phyloP scores from a whole-genome alignment of 2,113 vertebrate species.

The Malurus alboscapulatus region DNA sequence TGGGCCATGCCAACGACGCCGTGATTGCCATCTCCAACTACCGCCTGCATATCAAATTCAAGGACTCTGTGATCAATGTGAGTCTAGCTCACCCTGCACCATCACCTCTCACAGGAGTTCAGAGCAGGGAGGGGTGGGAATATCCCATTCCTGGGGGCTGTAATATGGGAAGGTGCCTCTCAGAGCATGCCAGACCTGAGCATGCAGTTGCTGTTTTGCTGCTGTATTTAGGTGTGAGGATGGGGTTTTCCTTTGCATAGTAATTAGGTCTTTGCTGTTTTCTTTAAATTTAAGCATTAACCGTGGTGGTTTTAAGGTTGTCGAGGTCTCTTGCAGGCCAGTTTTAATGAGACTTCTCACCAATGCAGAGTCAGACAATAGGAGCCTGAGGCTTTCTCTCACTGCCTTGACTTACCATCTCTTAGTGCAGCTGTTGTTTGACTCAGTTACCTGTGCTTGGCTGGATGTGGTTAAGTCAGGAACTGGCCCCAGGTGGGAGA shows the following conservation, averaged over 20 bases:
- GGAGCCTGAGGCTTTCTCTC: background rate
- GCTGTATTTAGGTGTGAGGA: background rate
- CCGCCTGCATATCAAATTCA: slow-evolving; percentile 97
- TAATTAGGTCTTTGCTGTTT: background rate
- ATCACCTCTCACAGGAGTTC: background rate
- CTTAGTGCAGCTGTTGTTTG: background rate
- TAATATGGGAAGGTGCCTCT: background rate
- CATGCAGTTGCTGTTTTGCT: background rate
- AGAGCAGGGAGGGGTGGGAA: background rate
- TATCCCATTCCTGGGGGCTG: background rate
- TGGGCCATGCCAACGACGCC: slow-evolving; percentile 91
- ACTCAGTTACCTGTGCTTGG: background rate
- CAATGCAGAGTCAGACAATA: background rate
- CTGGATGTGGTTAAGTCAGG: background rate
- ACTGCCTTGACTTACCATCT: background rate
- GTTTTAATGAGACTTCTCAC: background rate
- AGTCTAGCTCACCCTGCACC: slow-evolving; percentile 55
- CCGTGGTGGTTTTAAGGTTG: background rate
- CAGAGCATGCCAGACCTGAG: background rate
- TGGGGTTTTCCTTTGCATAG: background rate
- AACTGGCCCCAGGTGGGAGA: background rate
- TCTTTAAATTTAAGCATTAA: background rate
- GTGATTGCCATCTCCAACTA: slow-evolving; percentile 98
- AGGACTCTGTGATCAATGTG: slow-evolving; percentile 97
- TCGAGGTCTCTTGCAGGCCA: background rate